phyloP scores from a whole-genome alignment of 2,797 vertebrate genomes.

The Erithacus rubecula region DNA sequence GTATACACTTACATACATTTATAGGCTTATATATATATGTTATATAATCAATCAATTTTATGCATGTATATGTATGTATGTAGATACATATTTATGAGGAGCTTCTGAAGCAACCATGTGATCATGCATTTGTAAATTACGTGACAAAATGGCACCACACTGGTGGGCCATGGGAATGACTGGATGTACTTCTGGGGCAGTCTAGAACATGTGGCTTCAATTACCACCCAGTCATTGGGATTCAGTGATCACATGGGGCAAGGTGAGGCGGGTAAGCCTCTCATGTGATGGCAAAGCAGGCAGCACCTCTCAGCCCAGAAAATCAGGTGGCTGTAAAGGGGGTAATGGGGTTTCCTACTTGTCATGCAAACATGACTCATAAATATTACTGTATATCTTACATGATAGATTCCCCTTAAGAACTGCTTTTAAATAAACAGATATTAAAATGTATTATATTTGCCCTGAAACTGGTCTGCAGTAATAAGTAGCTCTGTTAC shows the following conservation, averaged over 20 bases:
- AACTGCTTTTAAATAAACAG: neutral
- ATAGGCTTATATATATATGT: neutral
- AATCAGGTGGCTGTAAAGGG: neutral
- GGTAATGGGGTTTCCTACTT: neutral
- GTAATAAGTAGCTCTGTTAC: neutral
- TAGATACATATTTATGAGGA: neutral
- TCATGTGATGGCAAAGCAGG: neutral
- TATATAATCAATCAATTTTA: neutral
- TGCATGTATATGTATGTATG: neutral
- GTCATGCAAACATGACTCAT: rapidly evolving
- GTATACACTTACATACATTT: neutral
- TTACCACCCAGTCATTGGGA: neutral
- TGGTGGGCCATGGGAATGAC: neutral
- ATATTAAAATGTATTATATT: neutral
- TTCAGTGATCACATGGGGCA: neutral
- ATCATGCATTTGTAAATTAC: neutral
- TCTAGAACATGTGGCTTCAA: neutral
- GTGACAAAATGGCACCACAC: neutral
- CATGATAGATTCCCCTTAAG: neutral
- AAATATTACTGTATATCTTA: neutral
- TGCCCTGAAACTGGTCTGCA: neutral
- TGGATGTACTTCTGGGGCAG: neutral
- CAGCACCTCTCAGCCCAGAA: neutral
- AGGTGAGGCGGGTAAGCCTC: neutral
- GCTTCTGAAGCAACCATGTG: rapidly evolving